Evolutionary conservation across 2,113 vertebrate species (phyloP).

Genomic region (Pachycephala philippinensis): DNA sequence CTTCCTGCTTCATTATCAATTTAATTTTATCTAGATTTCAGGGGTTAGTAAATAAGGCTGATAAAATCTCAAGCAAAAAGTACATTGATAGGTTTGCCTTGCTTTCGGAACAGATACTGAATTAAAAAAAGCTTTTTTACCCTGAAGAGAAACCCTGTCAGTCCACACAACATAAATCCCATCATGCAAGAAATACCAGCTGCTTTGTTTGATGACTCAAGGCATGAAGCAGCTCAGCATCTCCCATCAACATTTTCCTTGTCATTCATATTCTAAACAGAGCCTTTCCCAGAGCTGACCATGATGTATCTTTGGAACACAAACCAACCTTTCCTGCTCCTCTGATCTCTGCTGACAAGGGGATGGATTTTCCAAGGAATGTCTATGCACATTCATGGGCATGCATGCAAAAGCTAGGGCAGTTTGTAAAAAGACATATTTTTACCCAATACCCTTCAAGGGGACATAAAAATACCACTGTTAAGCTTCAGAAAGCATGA

Average conservation of each 20-base stretch:
- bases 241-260: not conserved
- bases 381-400: not conserved
- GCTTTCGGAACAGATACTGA: not conserved
- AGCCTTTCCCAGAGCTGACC: not conserved
- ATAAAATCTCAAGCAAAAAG: not conserved
- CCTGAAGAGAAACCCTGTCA: slow-evolving; percentile 1
- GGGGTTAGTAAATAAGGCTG: not conserved
- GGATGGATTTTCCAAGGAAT: not conserved
- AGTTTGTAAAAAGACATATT: not conserved
- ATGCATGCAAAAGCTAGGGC: not conserved
- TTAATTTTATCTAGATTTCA: not conserved
- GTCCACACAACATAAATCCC: not conserved
- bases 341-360: not conserved
- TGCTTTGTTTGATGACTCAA: slow-evolving; percentile 37
- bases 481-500: not conserved
- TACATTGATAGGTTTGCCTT: not conserved
- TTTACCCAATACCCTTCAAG: not conserved
- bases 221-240: not conserved
- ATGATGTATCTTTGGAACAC: not conserved
- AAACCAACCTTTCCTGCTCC: not conserved
- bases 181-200: not conserved
- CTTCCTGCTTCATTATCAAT: not conserved
- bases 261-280: not conserved
- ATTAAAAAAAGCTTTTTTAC: not conserved
- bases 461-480: not conserved